Evolutionary conservation across 2,888 invertebrate species (phyloP).

Genomic region (Pardosa pseudoannulata): DNA sequence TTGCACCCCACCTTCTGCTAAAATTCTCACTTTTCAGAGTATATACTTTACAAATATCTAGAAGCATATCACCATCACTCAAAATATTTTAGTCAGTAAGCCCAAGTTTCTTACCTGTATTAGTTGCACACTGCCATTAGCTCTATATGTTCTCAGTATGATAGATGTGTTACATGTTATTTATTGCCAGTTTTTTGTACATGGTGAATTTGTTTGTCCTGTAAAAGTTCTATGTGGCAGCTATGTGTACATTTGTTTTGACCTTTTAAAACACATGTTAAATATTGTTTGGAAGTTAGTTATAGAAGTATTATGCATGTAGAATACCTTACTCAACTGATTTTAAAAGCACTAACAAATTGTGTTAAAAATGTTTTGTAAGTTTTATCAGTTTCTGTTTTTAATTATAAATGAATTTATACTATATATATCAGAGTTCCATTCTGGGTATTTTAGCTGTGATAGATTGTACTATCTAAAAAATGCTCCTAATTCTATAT

Average conservation of each 20-base stretch:
- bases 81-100: constrained; percentile 30
- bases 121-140: constrained; percentile 47
- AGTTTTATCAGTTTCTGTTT: too few species aligned
- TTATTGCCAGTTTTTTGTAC: not conserved
- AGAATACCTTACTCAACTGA: too few species aligned
- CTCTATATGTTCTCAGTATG: not conserved
- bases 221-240: not conserved
- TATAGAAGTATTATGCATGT: too few species aligned
- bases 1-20: constrained; percentile 48
- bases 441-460: too few species aligned
- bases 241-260: not conserved
- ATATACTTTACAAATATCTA: not conserved
- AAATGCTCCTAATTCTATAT: too few species aligned
- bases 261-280: not conserved
- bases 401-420: too few species aligned
- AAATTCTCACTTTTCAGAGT: constrained; percentile 1
- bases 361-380: too few species aligned
- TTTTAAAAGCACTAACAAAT: too few species aligned
- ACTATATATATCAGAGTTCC: too few species aligned
- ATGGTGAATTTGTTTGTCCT: not conserved
- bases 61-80: not conserved
- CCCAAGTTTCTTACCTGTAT: constrained; percentile 31
- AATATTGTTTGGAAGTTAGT: too few species aligned
- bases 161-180: not conserved
- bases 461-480: too few species aligned